These are phyloP conservation scores for Antheraea assamensis DNA, from an alignment of 2,888 invertebrate genomes.

Conservation along the genomic window DNA sequence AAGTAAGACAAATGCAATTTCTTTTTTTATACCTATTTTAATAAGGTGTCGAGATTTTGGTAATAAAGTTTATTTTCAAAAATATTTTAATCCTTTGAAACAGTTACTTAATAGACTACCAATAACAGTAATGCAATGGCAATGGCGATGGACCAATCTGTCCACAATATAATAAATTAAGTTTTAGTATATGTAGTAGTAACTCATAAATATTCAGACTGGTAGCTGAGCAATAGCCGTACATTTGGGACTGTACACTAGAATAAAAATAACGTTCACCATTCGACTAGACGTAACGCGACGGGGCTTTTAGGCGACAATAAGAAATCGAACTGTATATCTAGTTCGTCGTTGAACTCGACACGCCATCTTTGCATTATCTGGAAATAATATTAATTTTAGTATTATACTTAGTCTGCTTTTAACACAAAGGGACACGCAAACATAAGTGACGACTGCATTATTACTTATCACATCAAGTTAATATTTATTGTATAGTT, in stretches of 20 bases:
- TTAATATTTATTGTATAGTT: no score
- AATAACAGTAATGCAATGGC: background rate
- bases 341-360: constrained; percentile 85
- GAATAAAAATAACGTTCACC: constrained; percentile 46
- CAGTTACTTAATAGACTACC: background rate
- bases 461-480: background rate
- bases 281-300: constrained; percentile 84
- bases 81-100: background rate
- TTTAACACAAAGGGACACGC: background rate
- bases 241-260: background rate
- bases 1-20: background rate
- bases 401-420: background rate
- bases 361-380: constrained; percentile 88
- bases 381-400: constrained; percentile 60
- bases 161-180: background rate
- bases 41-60: background rate
- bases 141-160: background rate
- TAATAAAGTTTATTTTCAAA: background rate
- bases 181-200: background rate
- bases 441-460: background rate
- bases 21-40: background rate
- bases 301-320: constrained; percentile 90
- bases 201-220: background rate
- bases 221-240: background rate
- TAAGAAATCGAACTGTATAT: constrained; percentile 91